Base-by-base conservation (phyloP, 2,797 vertebrate genomes). In the Danio jaintianensis region DNA sequence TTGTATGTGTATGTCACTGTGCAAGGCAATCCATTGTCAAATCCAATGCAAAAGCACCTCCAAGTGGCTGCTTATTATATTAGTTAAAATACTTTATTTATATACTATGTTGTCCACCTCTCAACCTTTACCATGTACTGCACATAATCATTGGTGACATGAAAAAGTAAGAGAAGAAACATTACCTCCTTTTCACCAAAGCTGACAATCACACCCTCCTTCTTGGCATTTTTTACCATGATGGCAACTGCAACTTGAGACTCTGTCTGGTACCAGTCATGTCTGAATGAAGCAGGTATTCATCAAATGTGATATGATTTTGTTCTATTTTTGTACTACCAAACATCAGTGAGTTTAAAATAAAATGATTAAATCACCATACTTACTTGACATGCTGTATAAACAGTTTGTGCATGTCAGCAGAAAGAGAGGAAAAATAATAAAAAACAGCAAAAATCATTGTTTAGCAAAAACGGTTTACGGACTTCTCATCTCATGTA, bases 211-310 rank as follows among this genome's bases (percentile, higher is more conserved):
- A 98, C 93, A 9, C 94, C 93, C 59, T 98, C 95, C 89, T 96
- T 96, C 86, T 94, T 93, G 0, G 93, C 91, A 29, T 97, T 97
- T 91, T 97, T 98, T 79, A 94, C 92, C 97, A 98, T 98, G 85
- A 98, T 88, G 36, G 96, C 96, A 88, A 99, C 90, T 29, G 96
- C 96, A 85, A 99, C 94, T 86, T 98, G 96, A 85, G 96, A 97
- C 86, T 98, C 97, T 86, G 97, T 98, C 94, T 99, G 97, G 93
- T 99, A 99, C 97, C 97, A 99, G 90, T 99, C 97, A 48, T 95
- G 92, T 85, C 96, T 97, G 66, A 69, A 36, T 59, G 16, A 76
- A 13, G 74, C 20, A 82, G 15, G 12, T 13, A 56, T 11, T 43
- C 38, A 63, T 38, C 20, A 56, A 55, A 20, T 56, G 36, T 20